These are phyloP conservation scores for Casuarius casuarius DNA, from an alignment of 2,113 vertebrate species.

Conservation along the genomic window DNA sequence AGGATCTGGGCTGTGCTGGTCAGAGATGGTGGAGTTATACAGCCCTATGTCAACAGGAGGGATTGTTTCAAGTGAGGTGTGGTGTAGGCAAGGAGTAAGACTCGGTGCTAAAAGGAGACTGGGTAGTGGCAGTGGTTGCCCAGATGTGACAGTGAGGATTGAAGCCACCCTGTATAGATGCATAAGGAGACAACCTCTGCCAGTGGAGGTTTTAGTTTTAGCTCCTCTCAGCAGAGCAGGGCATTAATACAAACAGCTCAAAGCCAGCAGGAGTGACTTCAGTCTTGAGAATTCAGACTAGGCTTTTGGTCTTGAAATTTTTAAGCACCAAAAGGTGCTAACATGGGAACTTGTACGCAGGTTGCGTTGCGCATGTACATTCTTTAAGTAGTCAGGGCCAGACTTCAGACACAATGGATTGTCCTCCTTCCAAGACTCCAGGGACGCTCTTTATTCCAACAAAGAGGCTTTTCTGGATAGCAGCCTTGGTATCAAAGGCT, in stretches of 20 bases:
- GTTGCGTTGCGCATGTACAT: background rate
- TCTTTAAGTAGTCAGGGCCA: background rate
- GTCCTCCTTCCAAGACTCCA: background rate
- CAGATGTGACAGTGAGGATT: background rate
- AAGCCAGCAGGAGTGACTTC: background rate
- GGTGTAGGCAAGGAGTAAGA: background rate
- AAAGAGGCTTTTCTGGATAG: background rate
- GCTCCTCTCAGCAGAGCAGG: background rate
- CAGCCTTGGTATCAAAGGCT: background rate
- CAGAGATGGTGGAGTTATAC: background rate
- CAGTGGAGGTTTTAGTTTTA: background rate
- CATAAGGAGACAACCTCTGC: background rate
- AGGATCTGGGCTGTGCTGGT: background rate
- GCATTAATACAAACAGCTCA: background rate
- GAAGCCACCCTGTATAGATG: background rate
- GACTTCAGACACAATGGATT: background rate
- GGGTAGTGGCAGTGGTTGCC: background rate
- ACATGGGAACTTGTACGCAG: background rate
- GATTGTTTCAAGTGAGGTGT: background rate
- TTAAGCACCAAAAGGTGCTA: background rate
- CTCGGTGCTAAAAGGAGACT: background rate
- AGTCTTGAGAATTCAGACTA: background rate
- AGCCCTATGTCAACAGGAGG: background rate
- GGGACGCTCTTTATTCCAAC: background rate
- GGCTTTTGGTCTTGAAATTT: background rate